phyloP scores from a whole-genome alignment of 2,888 invertebrate species.

The Chironomus tentans region DNA sequence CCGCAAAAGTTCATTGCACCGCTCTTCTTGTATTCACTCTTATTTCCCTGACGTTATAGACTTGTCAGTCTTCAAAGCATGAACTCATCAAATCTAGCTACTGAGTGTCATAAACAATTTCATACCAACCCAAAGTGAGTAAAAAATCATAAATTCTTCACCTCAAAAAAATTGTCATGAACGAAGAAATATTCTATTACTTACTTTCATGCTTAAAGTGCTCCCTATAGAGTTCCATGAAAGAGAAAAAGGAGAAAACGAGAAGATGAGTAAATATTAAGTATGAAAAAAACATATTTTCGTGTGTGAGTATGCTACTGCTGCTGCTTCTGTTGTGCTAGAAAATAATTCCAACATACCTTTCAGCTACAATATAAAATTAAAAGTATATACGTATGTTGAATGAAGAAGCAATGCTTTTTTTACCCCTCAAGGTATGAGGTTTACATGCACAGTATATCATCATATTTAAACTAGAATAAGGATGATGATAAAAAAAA shows the following conservation, averaged over 20 bases:
- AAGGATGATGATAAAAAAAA: background rate
- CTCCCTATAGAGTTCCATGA: background rate
- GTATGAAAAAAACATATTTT: constrained; percentile 3
- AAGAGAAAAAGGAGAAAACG: background rate
- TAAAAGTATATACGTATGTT: background rate
- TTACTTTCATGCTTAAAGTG: constrained; percentile 3
- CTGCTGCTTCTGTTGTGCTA: background rate
- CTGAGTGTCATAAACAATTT: too few species aligned
- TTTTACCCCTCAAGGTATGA: background rate
- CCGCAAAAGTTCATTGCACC: too few species aligned
- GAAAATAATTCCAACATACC: background rate
- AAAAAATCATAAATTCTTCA: constrained; percentile 10
- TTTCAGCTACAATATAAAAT: background rate
- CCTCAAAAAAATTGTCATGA: background rate
- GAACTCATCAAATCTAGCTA: too few species aligned
- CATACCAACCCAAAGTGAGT: background rate
- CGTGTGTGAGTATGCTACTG: background rate
- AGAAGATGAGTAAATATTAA: constrained; percentile 3
- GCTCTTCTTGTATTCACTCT: too few species aligned
- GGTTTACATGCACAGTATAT: background rate
- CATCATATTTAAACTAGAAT: background rate
- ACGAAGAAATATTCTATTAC: background rate
- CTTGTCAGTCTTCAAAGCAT: too few species aligned
- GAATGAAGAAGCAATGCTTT: background rate
- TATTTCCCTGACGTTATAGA: too few species aligned